Conservation (phyloP, 2,888 invertebrate genomes). For the Pristionchus entomophagus region DNA sequence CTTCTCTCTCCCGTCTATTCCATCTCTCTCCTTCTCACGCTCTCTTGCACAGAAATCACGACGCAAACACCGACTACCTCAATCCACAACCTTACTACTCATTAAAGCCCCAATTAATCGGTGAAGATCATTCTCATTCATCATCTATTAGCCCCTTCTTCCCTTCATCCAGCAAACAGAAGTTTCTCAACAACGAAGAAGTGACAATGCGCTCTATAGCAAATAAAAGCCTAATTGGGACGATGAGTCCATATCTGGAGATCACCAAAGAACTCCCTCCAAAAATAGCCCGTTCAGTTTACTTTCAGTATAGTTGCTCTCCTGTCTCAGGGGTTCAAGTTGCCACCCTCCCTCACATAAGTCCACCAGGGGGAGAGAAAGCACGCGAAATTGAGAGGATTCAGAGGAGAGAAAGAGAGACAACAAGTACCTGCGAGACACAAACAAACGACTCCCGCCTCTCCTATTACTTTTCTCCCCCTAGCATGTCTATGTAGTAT, state of each 20-base stretch:
- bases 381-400: neutral
- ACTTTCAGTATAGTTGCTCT: constrained; percentile 1
- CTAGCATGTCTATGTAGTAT: constrained; percentile 10
- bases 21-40: too few relatives aligned
- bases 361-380: neutral
- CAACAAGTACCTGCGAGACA: neutral
- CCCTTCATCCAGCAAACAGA: neutral
- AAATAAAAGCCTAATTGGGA: constrained; percentile 4
- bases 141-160: neutral
- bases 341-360: neutral
- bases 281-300: neutral
- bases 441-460: neutral
- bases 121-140: neutral
- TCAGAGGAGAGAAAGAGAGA: neutral
- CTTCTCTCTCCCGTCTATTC: too few relatives aligned
- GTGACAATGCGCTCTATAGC: neutral
- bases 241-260: neutral
- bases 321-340: neutral
- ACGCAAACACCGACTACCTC: neutral
- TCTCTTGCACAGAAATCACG: too few relatives aligned
- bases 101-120: neutral
- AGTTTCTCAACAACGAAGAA: neutral
- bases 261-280: neutral
- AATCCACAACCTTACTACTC: neutral
- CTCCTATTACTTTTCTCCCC: constrained; percentile 19